A percentile compares a stretch with the other conserved stretches of the same genome.
Conservation (phyloP, 2,888 invertebrate genomes). For the Meiosimyza platycephala region DNA sequence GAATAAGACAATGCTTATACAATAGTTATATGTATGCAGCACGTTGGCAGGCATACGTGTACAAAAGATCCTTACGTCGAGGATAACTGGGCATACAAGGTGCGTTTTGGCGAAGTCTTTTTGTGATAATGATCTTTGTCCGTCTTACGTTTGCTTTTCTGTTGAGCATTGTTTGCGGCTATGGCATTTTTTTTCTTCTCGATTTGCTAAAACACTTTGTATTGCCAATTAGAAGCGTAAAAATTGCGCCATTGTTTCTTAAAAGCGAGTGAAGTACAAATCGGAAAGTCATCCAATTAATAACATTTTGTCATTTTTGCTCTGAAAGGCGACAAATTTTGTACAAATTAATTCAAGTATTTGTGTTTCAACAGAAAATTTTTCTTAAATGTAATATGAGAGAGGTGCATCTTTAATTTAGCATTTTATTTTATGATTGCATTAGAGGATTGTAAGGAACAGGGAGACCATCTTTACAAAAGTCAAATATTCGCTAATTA, state of each 20-base stretch:
- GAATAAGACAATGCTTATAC: not conserved
- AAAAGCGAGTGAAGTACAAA: slow-evolving; percentile 37
- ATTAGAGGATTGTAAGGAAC: no score
- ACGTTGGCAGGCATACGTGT: no score
- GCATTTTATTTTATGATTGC: no score
- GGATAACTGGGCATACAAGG: not conserved
- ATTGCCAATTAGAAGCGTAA: slow-evolving; percentile 56
- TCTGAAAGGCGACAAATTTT: slow-evolving; percentile 35
- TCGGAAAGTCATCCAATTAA: slow-evolving; percentile 50
- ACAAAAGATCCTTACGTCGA: not conserved
- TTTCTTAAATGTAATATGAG: not conserved
- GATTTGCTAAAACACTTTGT: slow-evolving; percentile 15
- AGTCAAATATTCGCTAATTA: no score
- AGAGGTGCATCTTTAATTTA: not conserved
- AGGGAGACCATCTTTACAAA: no score
- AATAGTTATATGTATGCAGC: not conserved
- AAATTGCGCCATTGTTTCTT: slow-evolving; percentile 40
- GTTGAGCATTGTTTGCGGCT: slow-evolving; percentile 17
- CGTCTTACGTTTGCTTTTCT: not conserved
- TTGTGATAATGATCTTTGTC: slow-evolving; percentile 41
- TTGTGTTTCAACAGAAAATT: not conserved
- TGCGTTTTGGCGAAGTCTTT: slow-evolving; percentile 17
- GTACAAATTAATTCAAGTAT: no score
- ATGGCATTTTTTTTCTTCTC: slow-evolving; percentile 14
- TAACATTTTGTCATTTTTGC: slow-evolving; percentile 54